A percentile compares a stretch with the other conserved stretches of the same genome.
Evolutionary conservation across 2,113 vertebrate genomes (phyloP).

Genomic region (Hassar affinis): DNA sequence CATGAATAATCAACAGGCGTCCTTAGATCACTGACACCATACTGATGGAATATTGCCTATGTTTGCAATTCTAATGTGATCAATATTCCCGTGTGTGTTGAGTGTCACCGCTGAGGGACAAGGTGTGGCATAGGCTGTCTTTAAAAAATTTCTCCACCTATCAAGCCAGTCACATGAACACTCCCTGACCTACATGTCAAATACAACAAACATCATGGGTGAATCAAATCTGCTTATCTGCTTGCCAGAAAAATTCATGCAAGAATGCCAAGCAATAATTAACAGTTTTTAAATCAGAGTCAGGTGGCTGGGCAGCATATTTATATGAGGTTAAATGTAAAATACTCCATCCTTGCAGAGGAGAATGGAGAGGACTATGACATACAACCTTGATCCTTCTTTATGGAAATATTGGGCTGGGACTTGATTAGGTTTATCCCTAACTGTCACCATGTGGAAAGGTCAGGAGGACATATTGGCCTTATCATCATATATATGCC

Average conservation of each 20-base stretch:
- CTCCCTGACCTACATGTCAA: not conserved
- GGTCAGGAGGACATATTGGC: slow-evolving; percentile 33
- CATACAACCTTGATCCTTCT: slow-evolving; percentile 19
- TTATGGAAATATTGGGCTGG: slow-evolving; percentile 22
- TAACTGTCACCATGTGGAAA: slow-evolving; percentile 52
- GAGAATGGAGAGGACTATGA: slow-evolving; percentile 21
- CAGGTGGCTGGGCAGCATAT: slow-evolving; percentile 17
- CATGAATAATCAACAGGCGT: slow-evolving; percentile 43
- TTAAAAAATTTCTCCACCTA: not conserved
- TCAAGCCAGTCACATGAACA: not conserved
- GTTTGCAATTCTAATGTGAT: slow-evolving; percentile 58
- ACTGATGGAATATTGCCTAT: slow-evolving; percentile 43
- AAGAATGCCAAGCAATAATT: not conserved
- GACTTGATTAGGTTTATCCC: slow-evolving; percentile 46
- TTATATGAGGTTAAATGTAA: slow-evolving; percentile 8
- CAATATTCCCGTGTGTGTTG: slow-evolving; percentile 45
- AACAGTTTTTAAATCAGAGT: not conserved
- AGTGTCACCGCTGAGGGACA: not conserved
- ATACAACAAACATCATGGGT: slow-evolving; percentile 1
- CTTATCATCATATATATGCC: slow-evolving; percentile 29
- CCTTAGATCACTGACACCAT: slow-evolving; percentile 34
- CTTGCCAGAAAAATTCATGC: not conserved
- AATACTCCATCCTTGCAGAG: slow-evolving; percentile 34
- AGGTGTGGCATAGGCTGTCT: not conserved
- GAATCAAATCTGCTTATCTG: not conserved